Percentiles rank a stretch among this genome's conserved stretches.
These are phyloP conservation scores for Nestor notabilis DNA, from an alignment of 2,113 vertebrate genomes.

Conservation along the genomic window DNA sequence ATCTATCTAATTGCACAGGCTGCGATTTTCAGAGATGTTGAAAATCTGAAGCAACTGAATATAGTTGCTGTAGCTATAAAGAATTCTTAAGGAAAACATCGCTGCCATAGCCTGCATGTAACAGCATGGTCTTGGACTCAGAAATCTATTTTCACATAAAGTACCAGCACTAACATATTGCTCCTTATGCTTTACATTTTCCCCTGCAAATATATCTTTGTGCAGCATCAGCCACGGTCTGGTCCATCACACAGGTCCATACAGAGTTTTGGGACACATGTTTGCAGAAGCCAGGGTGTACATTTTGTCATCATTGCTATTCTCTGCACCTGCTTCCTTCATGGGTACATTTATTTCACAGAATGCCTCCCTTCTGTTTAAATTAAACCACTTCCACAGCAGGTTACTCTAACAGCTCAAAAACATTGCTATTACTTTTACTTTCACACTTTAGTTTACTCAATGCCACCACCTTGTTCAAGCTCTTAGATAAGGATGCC, in stretches of 20 bases:
- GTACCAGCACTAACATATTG: not conserved
- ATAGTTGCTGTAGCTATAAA: not conserved
- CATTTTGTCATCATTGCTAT: not conserved
- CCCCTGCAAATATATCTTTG: not conserved
- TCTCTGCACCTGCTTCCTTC: not conserved
- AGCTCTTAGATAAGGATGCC: not conserved
- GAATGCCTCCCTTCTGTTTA: not conserved
- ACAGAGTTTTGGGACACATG: not conserved
- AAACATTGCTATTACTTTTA: not conserved
- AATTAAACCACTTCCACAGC: not conserved
- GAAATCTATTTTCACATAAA: not conserved
- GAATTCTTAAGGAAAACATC: not conserved
- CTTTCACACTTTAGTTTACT: not conserved
- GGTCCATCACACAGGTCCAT: not conserved
- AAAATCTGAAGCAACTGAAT: not conserved
- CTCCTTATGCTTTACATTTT: not conserved
- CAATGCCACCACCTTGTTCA: not conserved
- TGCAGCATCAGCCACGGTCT: not conserved
- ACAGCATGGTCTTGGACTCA: not conserved
- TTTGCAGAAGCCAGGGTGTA: not conserved
- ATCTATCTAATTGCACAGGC: not conserved
- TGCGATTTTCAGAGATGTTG: not conserved
- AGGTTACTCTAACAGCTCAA: not conserved
- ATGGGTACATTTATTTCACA: not conserved
- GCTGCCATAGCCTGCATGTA: not conserved